Evolutionary conservation across 2,113 vertebrate genomes (phyloP).

Genomic region (Nesoenas mayeri): DNA sequence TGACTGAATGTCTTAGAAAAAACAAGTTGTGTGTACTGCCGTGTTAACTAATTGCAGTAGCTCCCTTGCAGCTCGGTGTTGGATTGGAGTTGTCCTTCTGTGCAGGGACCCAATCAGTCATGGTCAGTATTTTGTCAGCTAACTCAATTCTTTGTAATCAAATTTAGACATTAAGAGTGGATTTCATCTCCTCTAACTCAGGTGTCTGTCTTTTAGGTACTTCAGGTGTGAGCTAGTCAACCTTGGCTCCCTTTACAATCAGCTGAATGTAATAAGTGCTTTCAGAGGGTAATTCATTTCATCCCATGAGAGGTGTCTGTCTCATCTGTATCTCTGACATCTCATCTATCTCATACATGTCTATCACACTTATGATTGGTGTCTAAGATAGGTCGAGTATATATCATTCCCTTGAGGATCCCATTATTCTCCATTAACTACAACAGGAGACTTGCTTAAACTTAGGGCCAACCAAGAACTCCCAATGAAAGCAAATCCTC

Average conservation of each 20-base stretch:
- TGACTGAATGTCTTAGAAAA: background rate
- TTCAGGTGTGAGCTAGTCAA: slow-evolving; percentile 20
- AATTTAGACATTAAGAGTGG: slow-evolving; percentile 30
- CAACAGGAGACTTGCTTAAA: background rate
- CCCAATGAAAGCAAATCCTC: background rate
- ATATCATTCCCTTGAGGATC: background rate
- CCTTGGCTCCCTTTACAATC: slow-evolving; percentile 26
- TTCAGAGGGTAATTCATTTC: slow-evolving; percentile 36
- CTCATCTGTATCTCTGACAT: slow-evolving; percentile 15
- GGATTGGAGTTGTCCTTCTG: slow-evolving; percentile 36
- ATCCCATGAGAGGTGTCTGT: slow-evolving; percentile 30
- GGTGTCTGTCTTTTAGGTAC: slow-evolving; percentile 10
- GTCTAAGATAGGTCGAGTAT: slow-evolving; percentile 23
- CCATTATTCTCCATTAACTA: background rate
- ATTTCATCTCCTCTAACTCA: slow-evolving; percentile 20
- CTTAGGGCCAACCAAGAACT: background rate
- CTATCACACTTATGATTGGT: slow-evolving; percentile 45
- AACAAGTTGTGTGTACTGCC: background rate
- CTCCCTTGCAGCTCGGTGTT: background rate
- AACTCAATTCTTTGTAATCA: slow-evolving; percentile 60
- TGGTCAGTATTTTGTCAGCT: slow-evolving; percentile 43
- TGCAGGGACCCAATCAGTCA: slow-evolving; percentile 39
- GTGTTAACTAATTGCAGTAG: slow-evolving; percentile 10
- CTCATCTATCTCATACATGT: slow-evolving; percentile 22
- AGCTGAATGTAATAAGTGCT: slow-evolving; percentile 39